Evolutionary conservation across 1,140 invertebrate genomes (phyloP), one percentile per base, ranked within the genome.

Genomic region (Drosophila nikananu): DNA sequence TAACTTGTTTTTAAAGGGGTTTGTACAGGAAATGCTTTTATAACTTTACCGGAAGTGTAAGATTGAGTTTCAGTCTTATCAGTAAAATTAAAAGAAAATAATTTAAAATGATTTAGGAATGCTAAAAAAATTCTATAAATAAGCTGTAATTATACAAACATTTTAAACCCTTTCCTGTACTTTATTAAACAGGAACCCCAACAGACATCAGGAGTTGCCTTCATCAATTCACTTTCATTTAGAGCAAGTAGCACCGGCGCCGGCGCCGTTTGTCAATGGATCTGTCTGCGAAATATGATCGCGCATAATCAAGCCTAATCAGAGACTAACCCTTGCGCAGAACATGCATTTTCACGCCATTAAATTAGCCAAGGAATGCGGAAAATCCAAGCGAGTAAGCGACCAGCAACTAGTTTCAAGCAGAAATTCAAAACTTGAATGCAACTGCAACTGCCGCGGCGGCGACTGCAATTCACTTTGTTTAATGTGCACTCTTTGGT

Each of bases 341-440:
- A 60, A 59, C 61, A 74, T 74, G 48, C 74, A 83, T 83, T 90
- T 90, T 81, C 78, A 77, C 87, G 87, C 87, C 87, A 82, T 73
- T 89, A 86, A 91, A 80, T 89, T 83, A 74, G 57, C 32, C 46
- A 59, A 76, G 61, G 89, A 91, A 91, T 91, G 89, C 89, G 89
- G 89, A 91, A 91, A 89, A 82, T 91, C 83, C 59, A 23, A 48
- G 49, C 55, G 35, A 54, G 35, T 10, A 21, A 60, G 41, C 41
- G 52, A 76, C 52, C 64, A 77, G 76, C 84, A 82, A 87, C 84
- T 70, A 87, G 83, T 83, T 83, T 77, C 23, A 54, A 61, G 60
- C 76, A 35, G 63, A 52, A 77, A 83, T 76, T 59, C 63, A 77
- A 77, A 80, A 73, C 63, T 77, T 70, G 65, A 74, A 74, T 60